Evolutionary conservation across 2,797 vertebrate genomes (phyloP), one percentile per base, ranked within the genome.

Genomic region (Leuciscus waleckii): DNA sequence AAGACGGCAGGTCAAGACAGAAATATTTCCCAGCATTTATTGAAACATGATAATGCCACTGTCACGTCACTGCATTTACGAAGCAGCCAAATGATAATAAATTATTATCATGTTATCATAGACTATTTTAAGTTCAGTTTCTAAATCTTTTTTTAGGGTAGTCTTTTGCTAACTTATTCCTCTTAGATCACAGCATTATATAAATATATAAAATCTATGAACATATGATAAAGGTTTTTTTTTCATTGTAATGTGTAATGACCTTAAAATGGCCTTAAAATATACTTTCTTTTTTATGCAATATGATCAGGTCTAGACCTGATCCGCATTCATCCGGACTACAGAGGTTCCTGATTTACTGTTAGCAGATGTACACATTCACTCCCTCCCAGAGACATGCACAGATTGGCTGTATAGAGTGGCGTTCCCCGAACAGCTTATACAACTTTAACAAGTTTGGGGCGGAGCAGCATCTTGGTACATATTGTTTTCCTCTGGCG

Each of bases 351-450:
- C 23, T 87, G 86, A 88, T 54, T 92, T 88, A 93, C 91, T 91
- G 85, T 85, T 87, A 73, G 83, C 91, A 93, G 89, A 93, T 91
- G 91, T 82, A 74, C 43, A 70, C 61, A 83, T 76, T 83, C 82
- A 90, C 90, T 86, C 90, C 92, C 91, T 92, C 91, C 26, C 0
- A 8, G 1, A 39, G 81, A 88, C 81, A 87, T 21, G n/a, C 83
- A 88, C 85, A 87, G 92, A 93, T 92, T 94, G 92, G 91, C 88
- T 90, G 46, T 89, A 58, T 61, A 82, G 79, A 21, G 78, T 54
- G 73, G 88, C 1, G 14, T 88, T 82, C 87, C 82, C 81, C 69
- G 26, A 4, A 46, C 43, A 78, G 86, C n/a, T 80, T 89, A 71
- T 69, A 83, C 41, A 85, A 79, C 29, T 91, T 91, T 80, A 13